Conservation (phyloP, 2,797 vertebrate genomes). For the Sebastes trivittatus region DNA sequence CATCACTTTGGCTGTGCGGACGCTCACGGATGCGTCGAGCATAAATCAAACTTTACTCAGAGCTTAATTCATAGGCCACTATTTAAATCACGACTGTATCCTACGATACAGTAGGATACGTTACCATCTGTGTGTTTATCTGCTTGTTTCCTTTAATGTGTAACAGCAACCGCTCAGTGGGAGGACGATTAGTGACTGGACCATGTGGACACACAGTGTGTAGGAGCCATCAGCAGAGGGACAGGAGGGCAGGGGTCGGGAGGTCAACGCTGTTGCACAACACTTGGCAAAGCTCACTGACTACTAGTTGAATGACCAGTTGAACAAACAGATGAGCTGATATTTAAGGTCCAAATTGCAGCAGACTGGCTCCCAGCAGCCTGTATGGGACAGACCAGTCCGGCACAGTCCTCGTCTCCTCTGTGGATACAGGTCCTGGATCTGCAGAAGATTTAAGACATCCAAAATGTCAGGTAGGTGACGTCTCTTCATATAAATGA, state of each 20-base stretch:
- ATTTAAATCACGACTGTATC: too few relatives aligned
- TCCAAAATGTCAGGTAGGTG: slow-evolving; percentile 62
- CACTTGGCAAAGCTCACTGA: not conserved
- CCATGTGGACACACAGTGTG: not conserved
- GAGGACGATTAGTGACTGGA: not conserved
- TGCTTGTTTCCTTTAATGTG: not conserved
- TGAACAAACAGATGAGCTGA: slow-evolving; percentile 40
- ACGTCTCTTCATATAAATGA: not conserved
- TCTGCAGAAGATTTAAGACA: not conserved
- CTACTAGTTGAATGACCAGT: slow-evolving; percentile 58
- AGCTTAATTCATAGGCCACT: too few relatives aligned
- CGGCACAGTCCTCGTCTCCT: accelerated
- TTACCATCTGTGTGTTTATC: not conserved
- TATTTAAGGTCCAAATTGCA: not conserved
- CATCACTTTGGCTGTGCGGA: too few relatives aligned
- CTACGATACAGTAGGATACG: too few relatives aligned
- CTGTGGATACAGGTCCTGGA: not conserved
- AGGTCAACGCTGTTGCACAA: slow-evolving; percentile 37
- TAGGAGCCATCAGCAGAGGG: not conserved
- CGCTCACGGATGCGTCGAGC: accelerated
- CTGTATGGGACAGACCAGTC: too few relatives aligned
- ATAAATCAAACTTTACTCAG: too few relatives aligned
- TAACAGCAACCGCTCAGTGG: not conserved
- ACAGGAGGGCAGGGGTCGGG: not conserved
- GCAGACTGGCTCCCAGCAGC: not conserved